Percentiles rank a stretch among this genome's conserved stretches.
These are phyloP conservation scores for Hassar affinis DNA, from an alignment of 2,113 vertebrate genomes.

Conservation along the genomic window DNA sequence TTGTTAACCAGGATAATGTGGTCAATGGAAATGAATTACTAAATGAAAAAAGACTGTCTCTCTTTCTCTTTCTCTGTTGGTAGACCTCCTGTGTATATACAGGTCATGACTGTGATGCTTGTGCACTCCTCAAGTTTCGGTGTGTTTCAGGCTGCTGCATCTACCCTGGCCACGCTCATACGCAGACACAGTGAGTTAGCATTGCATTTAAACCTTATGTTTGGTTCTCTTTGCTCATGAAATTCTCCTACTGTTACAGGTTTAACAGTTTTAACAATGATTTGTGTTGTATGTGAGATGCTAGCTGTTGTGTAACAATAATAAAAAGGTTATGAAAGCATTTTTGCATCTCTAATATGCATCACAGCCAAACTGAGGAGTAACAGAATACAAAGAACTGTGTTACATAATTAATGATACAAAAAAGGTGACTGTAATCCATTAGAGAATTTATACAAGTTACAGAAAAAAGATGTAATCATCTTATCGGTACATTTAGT, in stretches of 20 bases:
- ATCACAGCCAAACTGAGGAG: neutral
- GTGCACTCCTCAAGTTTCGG: slow-evolving; percentile 82
- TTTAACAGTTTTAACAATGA: too few species aligned
- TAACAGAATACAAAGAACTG: too few species aligned
- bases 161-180: slow-evolving; percentile 80
- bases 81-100: slow-evolving; percentile 86
- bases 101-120: slow-evolving; percentile 88
- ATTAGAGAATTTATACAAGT: too few species aligned
- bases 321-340: too few species aligned
- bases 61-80: slow-evolving; percentile 29
- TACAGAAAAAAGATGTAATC: too few species aligned
- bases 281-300: neutral
- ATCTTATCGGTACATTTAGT: too few species aligned
- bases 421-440: too few species aligned
- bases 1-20: neutral
- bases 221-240: neutral
- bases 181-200: slow-evolving; percentile 79
- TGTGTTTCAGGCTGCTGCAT: slow-evolving; percentile 85
- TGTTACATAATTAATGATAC: too few species aligned
- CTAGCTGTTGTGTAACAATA: neutral
- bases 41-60: neutral
- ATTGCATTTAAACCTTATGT: neutral
- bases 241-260: neutral
- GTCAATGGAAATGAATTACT: neutral
- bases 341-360: neutral